phyloP scores from a whole-genome alignment of 1,140 invertebrate species.

The Drosophila santomea region DNA sequence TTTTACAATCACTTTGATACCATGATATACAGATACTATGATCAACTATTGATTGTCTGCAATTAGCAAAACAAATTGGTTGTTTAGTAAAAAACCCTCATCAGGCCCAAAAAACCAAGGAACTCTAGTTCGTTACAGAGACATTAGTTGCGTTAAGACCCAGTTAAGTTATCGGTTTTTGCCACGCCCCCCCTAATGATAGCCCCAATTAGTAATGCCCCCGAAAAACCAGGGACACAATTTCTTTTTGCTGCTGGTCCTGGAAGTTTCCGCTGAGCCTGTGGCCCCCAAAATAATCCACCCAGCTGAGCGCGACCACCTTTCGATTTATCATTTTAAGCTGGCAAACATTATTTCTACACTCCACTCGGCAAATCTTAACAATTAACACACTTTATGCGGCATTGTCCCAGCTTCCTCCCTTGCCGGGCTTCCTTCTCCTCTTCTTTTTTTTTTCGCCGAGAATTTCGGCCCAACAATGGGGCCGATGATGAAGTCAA shows the following conservation, averaged over 20 bases:
- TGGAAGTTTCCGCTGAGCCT: neutral
- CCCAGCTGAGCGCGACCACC: neutral
- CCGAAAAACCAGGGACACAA: neutral
- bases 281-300: constrained; percentile 1
- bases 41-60: too few relatives aligned
- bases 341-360: constrained; percentile 65
- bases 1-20: too few relatives aligned
- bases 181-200: neutral
- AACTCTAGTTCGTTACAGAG: neutral
- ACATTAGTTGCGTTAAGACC: neutral
- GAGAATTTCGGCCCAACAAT: constrained; percentile 41
- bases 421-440: too few relatives aligned
- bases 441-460: neutral
- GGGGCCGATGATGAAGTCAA: constrained; percentile 74
- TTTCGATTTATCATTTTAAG: constrained; percentile 80
- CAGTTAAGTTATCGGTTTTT: constrained; percentile 3
- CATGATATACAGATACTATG: too few relatives aligned
- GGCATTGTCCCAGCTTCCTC: constrained; percentile 38
- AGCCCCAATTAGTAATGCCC: constrained; percentile 5
- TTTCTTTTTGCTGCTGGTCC: neutral
- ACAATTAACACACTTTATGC: constrained; percentile 81
- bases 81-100: neutral
- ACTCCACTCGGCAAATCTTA: constrained; percentile 62
- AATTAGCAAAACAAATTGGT: too few relatives aligned
- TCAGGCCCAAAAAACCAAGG: neutral